Evolutionary conservation across 1,140 invertebrate species (phyloP), one percentile per base, ranked within the genome.

Genomic region (Trachelipus rathkii): DNA sequence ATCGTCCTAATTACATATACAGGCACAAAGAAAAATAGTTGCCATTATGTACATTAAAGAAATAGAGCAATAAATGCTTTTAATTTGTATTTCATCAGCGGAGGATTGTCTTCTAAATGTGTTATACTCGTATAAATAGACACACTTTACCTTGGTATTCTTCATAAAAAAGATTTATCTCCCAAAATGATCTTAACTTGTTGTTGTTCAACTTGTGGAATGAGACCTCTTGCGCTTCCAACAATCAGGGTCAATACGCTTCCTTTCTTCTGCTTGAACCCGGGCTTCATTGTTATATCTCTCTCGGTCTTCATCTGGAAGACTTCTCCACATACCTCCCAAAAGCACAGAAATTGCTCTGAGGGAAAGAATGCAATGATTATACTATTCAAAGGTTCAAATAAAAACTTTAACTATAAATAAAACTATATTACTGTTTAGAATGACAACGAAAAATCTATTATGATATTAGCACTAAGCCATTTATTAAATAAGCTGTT

Each of bases 271-370:
- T 7, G 88, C 88, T 78, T 87, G 82, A n/a, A 82, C 83, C 67
- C 82, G 83, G 11, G 88, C 87, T 82, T 85, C 85, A 44, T 84
- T 81, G 44, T 86, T 82, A 78, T 86, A 89, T 11, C 78, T 78
- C 70, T 86, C 84, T 43, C 85, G 84, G 72, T 88, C 85, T 23
- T 83, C 83, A 10, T 81, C 81, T 8, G 83, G 83, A 79, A 89
- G 83, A 11, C 82, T 82, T 72, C 87, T 85, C 88, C 88, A 89
- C 73, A 84, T 84, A 67, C 88, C 86, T 24, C 88, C 88, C 70
- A 89, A 82, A 45, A 89, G 83, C 43, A 87, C 86, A 81, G 87
- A 88, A 69, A 89, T 89, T 19, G 87, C 86, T 80, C 88, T 89
- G 81, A 44, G 83, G 83, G 68, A 46, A 71, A 78, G 74, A 75